Evolutionary conservation across 2,797 vertebrate genomes (phyloP).

Genomic region (Neomorphus geoffroyi): DNA sequence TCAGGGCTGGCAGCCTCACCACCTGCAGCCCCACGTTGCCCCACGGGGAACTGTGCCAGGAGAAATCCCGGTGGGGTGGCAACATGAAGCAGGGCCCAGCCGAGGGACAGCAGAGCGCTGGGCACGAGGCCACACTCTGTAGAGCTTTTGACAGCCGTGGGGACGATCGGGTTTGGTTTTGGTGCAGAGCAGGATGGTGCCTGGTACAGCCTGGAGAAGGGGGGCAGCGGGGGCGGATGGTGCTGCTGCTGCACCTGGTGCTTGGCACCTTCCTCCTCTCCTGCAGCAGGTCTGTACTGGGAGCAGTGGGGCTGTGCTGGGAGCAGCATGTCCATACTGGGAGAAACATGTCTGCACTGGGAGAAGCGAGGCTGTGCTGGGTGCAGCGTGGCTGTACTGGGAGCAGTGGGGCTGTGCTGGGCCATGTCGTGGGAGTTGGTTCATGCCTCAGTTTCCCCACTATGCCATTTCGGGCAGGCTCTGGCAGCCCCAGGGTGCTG

Average conservation of each 20-base stretch:
- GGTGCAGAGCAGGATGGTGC: not conserved
- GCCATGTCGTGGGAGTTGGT: fast-evolving
- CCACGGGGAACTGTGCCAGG: not conserved
- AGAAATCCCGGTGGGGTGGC: fast-evolving
- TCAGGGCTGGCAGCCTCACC: not conserved
- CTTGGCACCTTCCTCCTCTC: not conserved
- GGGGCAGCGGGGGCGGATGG: not conserved
- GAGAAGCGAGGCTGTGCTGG: not conserved
- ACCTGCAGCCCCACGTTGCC: fast-evolving
- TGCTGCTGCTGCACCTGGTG: not conserved
- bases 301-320: no score
- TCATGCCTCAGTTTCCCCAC: fast-evolving
- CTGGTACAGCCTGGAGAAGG: not conserved
- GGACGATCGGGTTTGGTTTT: not conserved
- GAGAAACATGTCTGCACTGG: no score
- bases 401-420: not conserved
- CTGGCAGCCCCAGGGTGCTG: not conserved
- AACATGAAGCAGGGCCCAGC: not conserved
- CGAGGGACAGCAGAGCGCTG: fast-evolving
- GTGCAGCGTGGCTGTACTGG: not conserved
- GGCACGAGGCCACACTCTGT: not conserved
- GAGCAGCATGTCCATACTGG: no score
- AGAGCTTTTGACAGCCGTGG: not conserved
- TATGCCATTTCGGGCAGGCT: not conserved
- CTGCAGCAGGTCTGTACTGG: not conserved